These are phyloP conservation scores for Lasiurus borealis DNA, from an alignment of 2,113 vertebrate genomes.

Conservation along the genomic window DNA sequence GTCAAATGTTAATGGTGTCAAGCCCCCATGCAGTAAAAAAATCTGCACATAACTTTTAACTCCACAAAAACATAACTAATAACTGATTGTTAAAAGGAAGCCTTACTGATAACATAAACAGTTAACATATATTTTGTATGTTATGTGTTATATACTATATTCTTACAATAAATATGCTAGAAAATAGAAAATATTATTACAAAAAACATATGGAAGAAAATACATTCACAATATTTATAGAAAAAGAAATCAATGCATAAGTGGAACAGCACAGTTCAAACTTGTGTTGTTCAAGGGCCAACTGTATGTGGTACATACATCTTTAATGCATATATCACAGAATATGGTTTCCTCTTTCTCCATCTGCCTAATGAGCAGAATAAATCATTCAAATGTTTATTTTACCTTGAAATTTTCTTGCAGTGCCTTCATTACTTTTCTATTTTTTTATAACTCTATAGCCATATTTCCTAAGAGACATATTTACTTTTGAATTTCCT, in stretches of 20 bases:
- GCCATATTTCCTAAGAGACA: constrained; percentile 73
- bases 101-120: not conserved
- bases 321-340: not conserved
- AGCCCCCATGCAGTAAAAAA: not conserved
- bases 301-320: not conserved
- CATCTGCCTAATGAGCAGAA: not conserved
- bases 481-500: constrained; percentile 79
- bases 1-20: too few relatives aligned
- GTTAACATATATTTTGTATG: not conserved
- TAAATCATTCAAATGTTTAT: not conserved
- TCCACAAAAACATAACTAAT: not conserved
- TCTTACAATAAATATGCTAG: not conserved
- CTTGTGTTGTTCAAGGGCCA: not conserved
- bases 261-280: not conserved
- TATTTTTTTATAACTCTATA: constrained; percentile 45
- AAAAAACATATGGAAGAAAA: not conserved
- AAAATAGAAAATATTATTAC: not conserved
- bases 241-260: not conserved
- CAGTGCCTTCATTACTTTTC: constrained; percentile 11
- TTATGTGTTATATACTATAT: not conserved
- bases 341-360: constrained; percentile 32
- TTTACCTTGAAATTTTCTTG: not conserved
- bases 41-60: not conserved
- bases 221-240: not conserved
- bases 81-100: not conserved